Evolutionary conservation across 2,797 vertebrate genomes (phyloP).

Genomic region (Leucoraja ocellata): DNA sequence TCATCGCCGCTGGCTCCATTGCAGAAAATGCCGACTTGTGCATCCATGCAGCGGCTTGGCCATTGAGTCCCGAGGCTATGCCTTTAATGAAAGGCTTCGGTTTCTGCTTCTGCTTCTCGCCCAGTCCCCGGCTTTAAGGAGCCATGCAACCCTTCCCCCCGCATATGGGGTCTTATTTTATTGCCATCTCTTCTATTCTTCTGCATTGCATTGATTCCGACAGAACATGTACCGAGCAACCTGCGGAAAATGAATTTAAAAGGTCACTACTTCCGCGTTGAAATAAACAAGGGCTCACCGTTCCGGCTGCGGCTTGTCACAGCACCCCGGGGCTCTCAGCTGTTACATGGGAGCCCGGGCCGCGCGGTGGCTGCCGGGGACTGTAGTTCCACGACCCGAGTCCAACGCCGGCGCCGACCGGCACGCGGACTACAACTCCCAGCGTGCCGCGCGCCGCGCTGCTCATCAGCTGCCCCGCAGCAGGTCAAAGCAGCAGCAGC

Average conservation of each 20-base stretch:
- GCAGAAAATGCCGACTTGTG: neutral
- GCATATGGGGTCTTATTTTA: neutral
- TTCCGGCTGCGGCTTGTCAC: neutral
- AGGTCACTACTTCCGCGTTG: constrained; percentile 14
- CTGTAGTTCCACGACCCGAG: constrained; percentile 12
- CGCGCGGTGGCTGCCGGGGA: constrained; percentile 36
- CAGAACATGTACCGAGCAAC: neutral
- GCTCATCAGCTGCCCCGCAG: neutral
- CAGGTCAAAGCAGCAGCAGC: neutral
- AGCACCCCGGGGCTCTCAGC: constrained; percentile 6
- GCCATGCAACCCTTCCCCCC: neutral
- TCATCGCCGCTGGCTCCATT: constrained; percentile 21
- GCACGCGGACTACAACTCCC: neutral
- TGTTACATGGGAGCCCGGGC: constrained; percentile 17
- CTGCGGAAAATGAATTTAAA: neutral
- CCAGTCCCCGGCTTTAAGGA: neutral
- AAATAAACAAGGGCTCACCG: neutral
- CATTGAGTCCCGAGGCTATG: neutral
- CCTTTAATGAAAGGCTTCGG: neutral
- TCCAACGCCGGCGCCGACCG: neutral
- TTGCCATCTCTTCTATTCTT: too few relatives aligned
- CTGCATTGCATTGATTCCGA: neutral
- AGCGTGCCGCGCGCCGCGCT: neutral
- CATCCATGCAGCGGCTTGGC: neutral
- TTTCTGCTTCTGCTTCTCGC: neutral